Conservation (phyloP, 2,113 vertebrate species). For the Microcebus tavaratra region DNA sequence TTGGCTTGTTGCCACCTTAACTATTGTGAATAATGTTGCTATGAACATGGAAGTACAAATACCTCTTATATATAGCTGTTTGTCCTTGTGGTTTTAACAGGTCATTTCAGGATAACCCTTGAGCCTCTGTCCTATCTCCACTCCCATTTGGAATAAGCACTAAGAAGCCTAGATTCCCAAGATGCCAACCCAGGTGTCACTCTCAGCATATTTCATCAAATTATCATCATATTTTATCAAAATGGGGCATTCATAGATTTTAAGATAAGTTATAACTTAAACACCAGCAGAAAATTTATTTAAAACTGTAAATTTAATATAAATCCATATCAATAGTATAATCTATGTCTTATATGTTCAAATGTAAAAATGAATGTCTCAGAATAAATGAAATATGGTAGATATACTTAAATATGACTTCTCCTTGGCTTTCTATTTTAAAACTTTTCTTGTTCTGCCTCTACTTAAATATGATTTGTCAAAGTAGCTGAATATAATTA, state of each 20-base stretch:
- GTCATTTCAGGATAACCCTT: conserved; percentile 27
- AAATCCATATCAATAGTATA: background rate
- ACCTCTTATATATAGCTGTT: background rate
- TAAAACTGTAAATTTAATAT: background rate
- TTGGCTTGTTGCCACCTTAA: background rate
- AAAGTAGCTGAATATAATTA: background rate
- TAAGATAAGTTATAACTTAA: background rate
- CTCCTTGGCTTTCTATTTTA: background rate
- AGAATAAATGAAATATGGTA: background rate
- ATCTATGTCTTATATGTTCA: background rate
- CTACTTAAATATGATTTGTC: background rate
- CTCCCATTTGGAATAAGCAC: background rate
- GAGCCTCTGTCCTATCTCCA: background rate
- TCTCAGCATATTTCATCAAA: background rate
- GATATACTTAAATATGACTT: background rate
- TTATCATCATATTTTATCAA: background rate
- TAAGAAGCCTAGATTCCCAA: background rate
- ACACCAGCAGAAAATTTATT: background rate
- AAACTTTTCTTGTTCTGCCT: background rate
- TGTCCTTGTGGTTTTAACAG: background rate
- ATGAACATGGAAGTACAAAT: background rate
- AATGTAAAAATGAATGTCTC: background rate
- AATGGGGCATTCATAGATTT: background rate
- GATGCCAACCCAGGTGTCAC: background rate
- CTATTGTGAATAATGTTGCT: background rate